phyloP scores from a whole-genome alignment of 2,888 invertebrate genomes.

The Amphimallon solstitiale region DNA sequence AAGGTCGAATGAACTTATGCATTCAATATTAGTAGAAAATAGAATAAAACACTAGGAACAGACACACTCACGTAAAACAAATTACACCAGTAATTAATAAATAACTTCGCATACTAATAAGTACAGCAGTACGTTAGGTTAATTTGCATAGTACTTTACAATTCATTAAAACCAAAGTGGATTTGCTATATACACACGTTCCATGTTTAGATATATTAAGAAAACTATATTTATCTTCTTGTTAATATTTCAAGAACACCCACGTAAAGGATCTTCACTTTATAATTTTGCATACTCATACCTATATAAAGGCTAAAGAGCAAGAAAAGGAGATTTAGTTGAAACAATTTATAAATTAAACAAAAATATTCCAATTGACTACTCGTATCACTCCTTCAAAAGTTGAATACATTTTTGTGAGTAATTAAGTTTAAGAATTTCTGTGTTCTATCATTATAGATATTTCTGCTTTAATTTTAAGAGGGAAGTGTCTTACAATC shows the following conservation, averaged over 20 bases:
- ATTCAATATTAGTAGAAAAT: neutral
- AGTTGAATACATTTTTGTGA: no score
- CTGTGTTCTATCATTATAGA: no score
- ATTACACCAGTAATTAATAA: conserved; percentile 25
- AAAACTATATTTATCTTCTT: conserved; percentile 4
- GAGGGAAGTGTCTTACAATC: no score
- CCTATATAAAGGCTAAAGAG: no score
- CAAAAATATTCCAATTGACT: no score
- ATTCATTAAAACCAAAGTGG: conserved; percentile 28
- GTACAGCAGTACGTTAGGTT: conserved; percentile 1
- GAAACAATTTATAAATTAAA: no score
- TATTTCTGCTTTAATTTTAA: no score
- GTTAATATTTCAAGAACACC: conserved; percentile 23
- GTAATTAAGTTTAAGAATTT: no score
- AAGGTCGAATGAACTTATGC: conserved; percentile 16
- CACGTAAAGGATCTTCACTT: conserved; percentile 11
- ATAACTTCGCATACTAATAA: conserved; percentile 19
- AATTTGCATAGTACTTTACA: conserved; percentile 29
- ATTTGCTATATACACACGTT: conserved; percentile 11
- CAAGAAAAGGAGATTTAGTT: no score
- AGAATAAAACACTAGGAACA: neutral
- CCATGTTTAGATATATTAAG: neutral
- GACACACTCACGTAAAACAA: conserved; percentile 19
- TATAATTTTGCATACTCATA: neutral
- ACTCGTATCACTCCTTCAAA: no score